These are phyloP conservation scores for Calycopis cecrops DNA, from an alignment of 1,140 invertebrate species.

Conservation along the genomic window DNA sequence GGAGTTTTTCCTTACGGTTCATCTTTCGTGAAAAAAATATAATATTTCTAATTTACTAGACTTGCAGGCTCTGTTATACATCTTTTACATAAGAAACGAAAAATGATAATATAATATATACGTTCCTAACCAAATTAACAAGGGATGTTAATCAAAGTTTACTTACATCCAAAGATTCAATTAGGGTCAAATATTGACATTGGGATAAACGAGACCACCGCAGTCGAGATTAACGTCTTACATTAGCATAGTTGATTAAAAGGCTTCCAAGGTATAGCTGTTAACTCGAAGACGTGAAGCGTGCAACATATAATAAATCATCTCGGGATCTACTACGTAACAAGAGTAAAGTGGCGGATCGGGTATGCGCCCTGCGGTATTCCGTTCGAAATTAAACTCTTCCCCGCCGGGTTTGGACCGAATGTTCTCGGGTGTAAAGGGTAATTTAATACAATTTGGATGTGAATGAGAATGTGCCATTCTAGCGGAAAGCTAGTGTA, in stretches of 20 bases:
- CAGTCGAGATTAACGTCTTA: slow-evolving; percentile 55
- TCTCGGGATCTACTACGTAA: slow-evolving; percentile 63
- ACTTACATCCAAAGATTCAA: slow-evolving; percentile 60
- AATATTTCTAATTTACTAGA: no score
- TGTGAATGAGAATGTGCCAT: slow-evolving; percentile 41
- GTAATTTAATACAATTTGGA: slow-evolving; percentile 27
- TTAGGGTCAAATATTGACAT: slow-evolving; percentile 64
- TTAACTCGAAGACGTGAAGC: slow-evolving; percentile 69
- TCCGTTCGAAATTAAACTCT: slow-evolving; percentile 26
- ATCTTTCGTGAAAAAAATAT: no score
- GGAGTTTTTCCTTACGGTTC: no score
- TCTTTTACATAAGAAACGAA: no score
- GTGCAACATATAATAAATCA: slow-evolving; percentile 72
- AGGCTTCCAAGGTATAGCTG: slow-evolving; percentile 55
- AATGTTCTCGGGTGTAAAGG: slow-evolving; percentile 19
- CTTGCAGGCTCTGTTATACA: no score
- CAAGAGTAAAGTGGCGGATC: slow-evolving; percentile 36
- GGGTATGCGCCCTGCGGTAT: slow-evolving; percentile 29
- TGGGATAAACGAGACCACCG: slow-evolving; percentile 42
- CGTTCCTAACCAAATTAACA: slow-evolving; percentile 16
- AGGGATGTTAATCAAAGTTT: slow-evolving; percentile 43
- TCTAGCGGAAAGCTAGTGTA: slow-evolving; percentile 48
- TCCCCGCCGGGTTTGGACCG: slow-evolving; percentile 18
- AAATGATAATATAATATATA: no score
- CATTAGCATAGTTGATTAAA: slow-evolving; percentile 74